Percentiles rank a stretch among this genome's conserved stretches.
These are phyloP conservation scores for Ceratina calcarata DNA, from an alignment of 1,140 invertebrate species.

Conservation along the genomic window DNA sequence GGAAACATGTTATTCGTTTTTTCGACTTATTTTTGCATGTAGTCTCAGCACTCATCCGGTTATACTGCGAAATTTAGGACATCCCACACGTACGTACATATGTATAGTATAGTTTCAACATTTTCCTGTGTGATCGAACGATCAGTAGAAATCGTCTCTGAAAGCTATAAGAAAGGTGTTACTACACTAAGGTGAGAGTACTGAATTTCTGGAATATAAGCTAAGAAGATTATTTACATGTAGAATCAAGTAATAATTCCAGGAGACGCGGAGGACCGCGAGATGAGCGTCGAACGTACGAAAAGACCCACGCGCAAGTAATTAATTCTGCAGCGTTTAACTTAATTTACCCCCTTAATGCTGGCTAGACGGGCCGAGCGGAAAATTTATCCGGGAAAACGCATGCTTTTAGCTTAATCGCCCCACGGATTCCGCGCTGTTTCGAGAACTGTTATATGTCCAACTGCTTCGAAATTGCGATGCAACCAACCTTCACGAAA, in stretches of 20 bases:
- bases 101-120: too few species aligned
- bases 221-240: too few species aligned
- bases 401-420: conserved; percentile 56
- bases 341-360: conserved; percentile 61
- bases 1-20: too few species aligned
- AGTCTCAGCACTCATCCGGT: too few species aligned
- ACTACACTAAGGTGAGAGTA: too few species aligned
- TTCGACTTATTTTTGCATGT: too few species aligned
- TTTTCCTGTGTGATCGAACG: neutral
- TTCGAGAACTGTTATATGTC: conserved; percentile 20
- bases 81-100: neutral
- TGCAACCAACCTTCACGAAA: neutral
- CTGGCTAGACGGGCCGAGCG: conserved; percentile 18
- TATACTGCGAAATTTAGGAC: too few species aligned
- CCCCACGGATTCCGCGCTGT: conserved; percentile 49
- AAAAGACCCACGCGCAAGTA: conserved; percentile 25
- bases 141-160: too few species aligned
- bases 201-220: too few species aligned
- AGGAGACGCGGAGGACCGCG: neutral
- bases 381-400: conserved; percentile 55
- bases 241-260: too few species aligned
- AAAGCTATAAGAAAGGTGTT: too few species aligned
- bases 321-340: conserved; percentile 63
- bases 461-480: neutral
- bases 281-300: neutral